Conservation (phyloP, 2,113 vertebrate species). For the Nannospalax galili region DNA sequence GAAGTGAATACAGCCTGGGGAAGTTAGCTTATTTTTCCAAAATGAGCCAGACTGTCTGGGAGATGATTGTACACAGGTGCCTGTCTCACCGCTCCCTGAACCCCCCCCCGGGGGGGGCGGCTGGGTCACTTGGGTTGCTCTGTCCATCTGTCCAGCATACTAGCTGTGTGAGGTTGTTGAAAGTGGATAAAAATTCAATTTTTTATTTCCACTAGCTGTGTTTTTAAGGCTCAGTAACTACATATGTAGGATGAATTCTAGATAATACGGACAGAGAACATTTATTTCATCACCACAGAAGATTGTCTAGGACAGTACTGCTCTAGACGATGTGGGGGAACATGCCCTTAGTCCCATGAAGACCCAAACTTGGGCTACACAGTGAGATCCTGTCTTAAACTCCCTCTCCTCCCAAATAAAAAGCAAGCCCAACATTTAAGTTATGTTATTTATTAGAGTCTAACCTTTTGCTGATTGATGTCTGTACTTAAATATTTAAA, state of each 20-base stretch:
- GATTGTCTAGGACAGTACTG: not conserved
- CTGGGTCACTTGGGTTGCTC: no score
- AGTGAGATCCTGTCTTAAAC: not conserved
- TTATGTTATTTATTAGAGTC: not conserved
- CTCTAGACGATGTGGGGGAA: not conserved
- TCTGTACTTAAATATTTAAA: not conserved
- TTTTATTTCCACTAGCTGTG: not conserved
- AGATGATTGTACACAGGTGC: no score
- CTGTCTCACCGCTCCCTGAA: no score
- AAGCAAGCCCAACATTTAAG: not conserved
- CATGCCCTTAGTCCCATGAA: no score
- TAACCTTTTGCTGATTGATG: not conserved
- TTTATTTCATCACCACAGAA: not conserved
- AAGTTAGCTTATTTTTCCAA: not conserved
- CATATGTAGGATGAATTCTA: not conserved
- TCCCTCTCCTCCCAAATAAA: not conserved
- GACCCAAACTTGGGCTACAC: not conserved
- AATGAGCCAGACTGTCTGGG: not conserved
- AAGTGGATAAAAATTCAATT: not conserved
- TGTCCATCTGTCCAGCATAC: not conserved
- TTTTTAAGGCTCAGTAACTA: not conserved
- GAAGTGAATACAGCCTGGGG: not conserved
- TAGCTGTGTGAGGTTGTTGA: not conserved
- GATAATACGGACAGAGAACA: not conserved
- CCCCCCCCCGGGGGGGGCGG: no score